These are phyloP conservation scores for Hydraecia micacea DNA, from an alignment of 2,888 invertebrate genomes.

Conservation along the genomic window DNA sequence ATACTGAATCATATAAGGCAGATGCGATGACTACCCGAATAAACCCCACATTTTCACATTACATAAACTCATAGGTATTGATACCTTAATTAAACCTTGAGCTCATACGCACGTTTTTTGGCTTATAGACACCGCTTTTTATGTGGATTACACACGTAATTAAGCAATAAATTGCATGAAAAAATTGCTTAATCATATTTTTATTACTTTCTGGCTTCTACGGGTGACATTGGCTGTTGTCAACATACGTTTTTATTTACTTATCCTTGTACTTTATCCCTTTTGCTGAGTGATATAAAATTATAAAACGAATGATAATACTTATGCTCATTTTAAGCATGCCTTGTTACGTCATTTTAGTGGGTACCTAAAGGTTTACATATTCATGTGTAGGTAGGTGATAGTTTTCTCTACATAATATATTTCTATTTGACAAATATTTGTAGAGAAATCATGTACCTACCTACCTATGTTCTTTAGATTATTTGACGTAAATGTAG, in stretches of 20 bases:
- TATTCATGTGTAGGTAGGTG: constrained; percentile 29
- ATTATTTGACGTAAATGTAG: background rate
- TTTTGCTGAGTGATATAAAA: constrained; percentile 37
- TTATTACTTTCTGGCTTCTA: constrained; percentile 60
- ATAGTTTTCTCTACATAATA: constrained; percentile 22
- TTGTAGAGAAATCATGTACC: background rate
- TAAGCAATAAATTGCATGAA: constrained; percentile 79
- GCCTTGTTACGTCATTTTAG: constrained; percentile 21
- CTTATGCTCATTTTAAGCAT: constrained; percentile 29
- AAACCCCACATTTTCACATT: constrained; percentile 50
- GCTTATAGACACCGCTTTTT: constrained; percentile 69
- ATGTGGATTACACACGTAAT: constrained; percentile 77
- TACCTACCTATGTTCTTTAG: background rate
- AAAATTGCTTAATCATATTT: constrained; percentile 75
- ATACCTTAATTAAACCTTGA: constrained; percentile 58
- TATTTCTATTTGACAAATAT: constrained; percentile 13
- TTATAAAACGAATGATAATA: constrained; percentile 21
- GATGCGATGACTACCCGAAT: constrained; percentile 46
- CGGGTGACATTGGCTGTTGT: constrained; percentile 58
- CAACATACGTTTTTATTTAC: constrained; percentile 62
- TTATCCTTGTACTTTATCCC: constrained; percentile 46
- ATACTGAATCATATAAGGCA: constrained; percentile 44
- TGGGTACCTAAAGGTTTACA: constrained; percentile 17
- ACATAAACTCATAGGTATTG: constrained; percentile 56
- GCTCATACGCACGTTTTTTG: constrained; percentile 42